These are phyloP conservation scores for Xylophagus ater DNA, from an alignment of 2,888 invertebrate species.

Conservation along the genomic window DNA sequence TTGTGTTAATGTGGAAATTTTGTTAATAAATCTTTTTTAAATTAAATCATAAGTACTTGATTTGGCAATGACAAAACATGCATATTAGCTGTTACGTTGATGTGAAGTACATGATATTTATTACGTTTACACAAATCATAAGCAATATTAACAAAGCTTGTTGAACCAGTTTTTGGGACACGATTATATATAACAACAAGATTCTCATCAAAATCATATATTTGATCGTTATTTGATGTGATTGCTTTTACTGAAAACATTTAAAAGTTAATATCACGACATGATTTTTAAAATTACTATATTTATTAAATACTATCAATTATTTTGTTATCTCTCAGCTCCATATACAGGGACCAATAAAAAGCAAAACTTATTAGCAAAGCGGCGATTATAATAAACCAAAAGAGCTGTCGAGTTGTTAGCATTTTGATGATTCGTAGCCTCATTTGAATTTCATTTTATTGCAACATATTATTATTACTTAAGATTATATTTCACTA, in stretches of 20 bases:
- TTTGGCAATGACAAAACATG: constrained; percentile 89
- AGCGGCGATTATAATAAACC: constrained; percentile 26
- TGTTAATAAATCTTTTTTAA: background rate
- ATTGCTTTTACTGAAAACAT: constrained; percentile 8
- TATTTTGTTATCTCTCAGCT: constrained; percentile 23
- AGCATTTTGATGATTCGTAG: constrained; percentile 30
- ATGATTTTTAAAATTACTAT: constrained; percentile 15
- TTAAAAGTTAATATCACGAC: constrained; percentile 4
- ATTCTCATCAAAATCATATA: constrained; percentile 46
- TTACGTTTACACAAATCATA: constrained; percentile 71
- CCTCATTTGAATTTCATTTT: constrained; percentile 18
- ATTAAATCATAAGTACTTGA: constrained; percentile 47
- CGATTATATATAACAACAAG: constrained; percentile 85
- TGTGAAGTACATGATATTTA: constrained; percentile 77
- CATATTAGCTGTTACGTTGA: constrained; percentile 92
- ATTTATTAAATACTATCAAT: constrained; percentile 10
- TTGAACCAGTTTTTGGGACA: constrained; percentile 95
- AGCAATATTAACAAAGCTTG: constrained; percentile 83
- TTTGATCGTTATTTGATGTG: background rate
- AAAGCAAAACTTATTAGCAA: constrained; percentile 25
- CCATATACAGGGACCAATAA: constrained; percentile 32
- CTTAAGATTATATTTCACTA: too few species aligned
- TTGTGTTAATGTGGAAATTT: background rate
- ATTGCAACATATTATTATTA: too few species aligned
- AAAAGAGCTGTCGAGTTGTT: constrained; percentile 29